A percentile compares a stretch with the other conserved stretches of the same genome.
phyloP scores from a whole-genome alignment of 2,113 vertebrate species.

The Apeltes quadracus region DNA sequence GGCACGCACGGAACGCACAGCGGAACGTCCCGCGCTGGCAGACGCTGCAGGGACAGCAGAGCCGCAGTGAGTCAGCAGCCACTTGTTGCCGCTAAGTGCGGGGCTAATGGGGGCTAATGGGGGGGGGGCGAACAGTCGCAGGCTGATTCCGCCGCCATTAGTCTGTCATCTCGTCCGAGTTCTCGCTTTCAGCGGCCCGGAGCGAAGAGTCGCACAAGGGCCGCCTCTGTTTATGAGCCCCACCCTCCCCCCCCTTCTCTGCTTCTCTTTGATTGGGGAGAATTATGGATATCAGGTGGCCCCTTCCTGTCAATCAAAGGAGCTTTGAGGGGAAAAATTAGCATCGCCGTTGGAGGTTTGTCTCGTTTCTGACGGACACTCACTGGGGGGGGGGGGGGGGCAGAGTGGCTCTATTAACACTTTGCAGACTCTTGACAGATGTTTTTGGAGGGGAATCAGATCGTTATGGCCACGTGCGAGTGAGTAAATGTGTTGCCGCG shows the following conservation, averaged over 20 bases:
- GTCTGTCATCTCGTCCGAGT: slow-evolving; percentile 67
- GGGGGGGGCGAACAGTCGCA: slow-evolving; percentile 41
- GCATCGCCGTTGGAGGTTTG: slow-evolving; percentile 31
- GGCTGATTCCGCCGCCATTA: slow-evolving; percentile 63
- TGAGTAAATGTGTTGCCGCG: no score
- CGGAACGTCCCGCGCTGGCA: slow-evolving; percentile 92
- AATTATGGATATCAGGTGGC: slow-evolving; percentile 74
- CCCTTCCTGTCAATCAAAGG: slow-evolving; percentile 51
- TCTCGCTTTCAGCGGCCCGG: slow-evolving; percentile 53
- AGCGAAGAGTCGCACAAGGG: slow-evolving; percentile 68
- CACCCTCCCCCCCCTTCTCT: not conserved
- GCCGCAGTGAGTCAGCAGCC: slow-evolving; percentile 48
- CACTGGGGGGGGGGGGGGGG: not conserved
- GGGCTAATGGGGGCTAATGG: slow-evolving; percentile 41
- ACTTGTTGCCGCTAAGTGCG: slow-evolving; percentile 62
- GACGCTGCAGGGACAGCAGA: slow-evolving; percentile 79
- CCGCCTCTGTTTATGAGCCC: slow-evolving; percentile 52
- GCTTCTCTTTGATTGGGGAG: slow-evolving; percentile 43
- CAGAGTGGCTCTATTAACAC: not conserved
- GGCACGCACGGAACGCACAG: slow-evolving; percentile 90
- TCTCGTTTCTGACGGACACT: slow-evolving; percentile 30
- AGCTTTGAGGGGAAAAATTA: slow-evolving; percentile 52
- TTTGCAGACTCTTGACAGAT: not conserved
- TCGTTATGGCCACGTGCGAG: not conserved
- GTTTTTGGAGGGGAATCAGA: not conserved